Evolutionary conservation across 2,113 vertebrate genomes (phyloP).

Genomic region (Xiphias gladius): DNA sequence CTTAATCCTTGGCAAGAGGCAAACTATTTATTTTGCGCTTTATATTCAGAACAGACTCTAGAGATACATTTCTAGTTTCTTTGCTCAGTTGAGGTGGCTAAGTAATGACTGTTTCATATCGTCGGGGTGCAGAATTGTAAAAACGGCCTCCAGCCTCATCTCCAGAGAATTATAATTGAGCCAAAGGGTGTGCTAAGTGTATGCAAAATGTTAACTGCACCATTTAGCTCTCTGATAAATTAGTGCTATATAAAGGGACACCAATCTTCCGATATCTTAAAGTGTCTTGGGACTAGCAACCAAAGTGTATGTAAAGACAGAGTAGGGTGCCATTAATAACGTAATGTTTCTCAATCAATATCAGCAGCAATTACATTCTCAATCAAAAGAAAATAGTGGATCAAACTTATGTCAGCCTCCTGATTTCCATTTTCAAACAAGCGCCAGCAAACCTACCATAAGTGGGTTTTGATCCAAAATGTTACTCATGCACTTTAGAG

Average conservation of each 20-base stretch:
- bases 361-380: constrained; percentile 6
- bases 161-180: constrained; percentile 13
- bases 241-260: not conserved
- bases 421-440: not conserved
- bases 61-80: not conserved
- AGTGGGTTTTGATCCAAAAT: constrained; percentile 10
- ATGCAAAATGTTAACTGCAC: constrained; percentile 21
- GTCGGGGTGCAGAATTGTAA: constrained; percentile 2
- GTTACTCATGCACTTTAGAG: not conserved
- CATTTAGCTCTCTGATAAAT: constrained; percentile 25
- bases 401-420: not conserved
- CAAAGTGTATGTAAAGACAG: constrained; percentile 13
- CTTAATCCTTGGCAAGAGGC: not conserved
- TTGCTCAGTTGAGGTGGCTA: not conserved
- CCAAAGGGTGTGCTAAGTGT: constrained; percentile 3
- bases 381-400: not conserved
- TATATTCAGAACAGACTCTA: constrained; percentile 5
- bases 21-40: constrained; percentile 11
- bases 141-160: not conserved
- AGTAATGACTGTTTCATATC: not conserved
- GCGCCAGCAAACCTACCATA: not conserved
- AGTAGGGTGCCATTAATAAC: constrained; percentile 10
- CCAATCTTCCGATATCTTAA: not conserved
- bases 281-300: not conserved
- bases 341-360: constrained; percentile 21